Base-by-base conservation (phyloP, 2,888 invertebrate species). In the Chymomyza fuscimana region DNA sequence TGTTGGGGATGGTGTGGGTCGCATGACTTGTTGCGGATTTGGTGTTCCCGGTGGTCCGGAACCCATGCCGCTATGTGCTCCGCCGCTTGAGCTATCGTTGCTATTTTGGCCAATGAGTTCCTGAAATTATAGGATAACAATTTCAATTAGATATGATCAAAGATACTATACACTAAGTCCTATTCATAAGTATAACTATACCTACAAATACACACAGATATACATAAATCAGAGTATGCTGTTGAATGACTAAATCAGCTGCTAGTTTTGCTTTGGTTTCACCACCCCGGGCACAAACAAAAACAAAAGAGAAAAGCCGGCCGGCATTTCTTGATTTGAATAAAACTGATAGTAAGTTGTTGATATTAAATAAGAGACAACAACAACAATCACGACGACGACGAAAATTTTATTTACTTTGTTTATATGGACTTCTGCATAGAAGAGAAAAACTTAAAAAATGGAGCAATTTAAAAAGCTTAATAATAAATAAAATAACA, bases 1-100 rank as follows among this genome's bases (percentile, higher is more conserved):
- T 91, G 97, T 97, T 89, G 97, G 97, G 91, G 97, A 97, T 88
- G 97, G 97, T 91, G 97, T 97, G 85, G 97, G 97, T 93, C 97
- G 95, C 96, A 97, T 95, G 92, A 94, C 94, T 93, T 95, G 94
- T 93, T 95, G 95, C 80, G 95, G 94, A 92, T 95, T 95, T 84
- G 95, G 95, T 81, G 95, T 92, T 67, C 92, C 92, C 40, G 92
- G 92, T 54, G 92, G 91, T 82, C 94, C 94, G 74, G 95, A 95
- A 89, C 94, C 94, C 86, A 95, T 94, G 89, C 95, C 95, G 92
- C 93, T 93, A 72, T 92, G 92, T 66, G 93, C 93, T 67, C 94
- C 94, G 67, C 94, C 94, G 92, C 96, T 96, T 91, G 95, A 95
- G 92, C 96, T 96, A 92, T 96, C 96, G 94, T 96, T 96, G 93